These are phyloP conservation scores for Echinometra lucunter DNA, from an alignment of 53 echinoderm and acorn worm genomes.

Conservation along the genomic window DNA sequence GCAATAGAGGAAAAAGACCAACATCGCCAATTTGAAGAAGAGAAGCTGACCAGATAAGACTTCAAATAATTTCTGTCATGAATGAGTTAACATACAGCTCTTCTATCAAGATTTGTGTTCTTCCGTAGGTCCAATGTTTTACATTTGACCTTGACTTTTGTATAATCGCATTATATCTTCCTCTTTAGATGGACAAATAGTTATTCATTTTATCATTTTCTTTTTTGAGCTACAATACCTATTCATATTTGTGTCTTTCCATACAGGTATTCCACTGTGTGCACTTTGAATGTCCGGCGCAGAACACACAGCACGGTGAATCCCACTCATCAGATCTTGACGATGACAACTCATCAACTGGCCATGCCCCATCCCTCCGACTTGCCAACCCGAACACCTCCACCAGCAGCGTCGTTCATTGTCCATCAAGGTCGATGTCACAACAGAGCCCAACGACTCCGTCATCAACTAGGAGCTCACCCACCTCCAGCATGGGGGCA, in stretches of 20 bases:
- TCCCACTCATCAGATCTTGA: slow-evolving; percentile 48
- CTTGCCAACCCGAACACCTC: background rate
- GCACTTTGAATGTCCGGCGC: slow-evolving; percentile 98
- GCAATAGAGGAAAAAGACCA: too few species aligned
- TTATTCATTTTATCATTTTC: too few species aligned
- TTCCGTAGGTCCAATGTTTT: too few species aligned
- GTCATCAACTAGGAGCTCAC: slow-evolving; percentile 57
- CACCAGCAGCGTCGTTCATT: background rate
- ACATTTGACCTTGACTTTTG: background rate
- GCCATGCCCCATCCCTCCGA: slow-evolving; percentile 9
- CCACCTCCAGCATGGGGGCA: slow-evolving; percentile 51
- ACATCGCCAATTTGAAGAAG: too few species aligned
- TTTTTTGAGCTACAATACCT: too few species aligned
- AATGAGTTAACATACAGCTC: too few species aligned
- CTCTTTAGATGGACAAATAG: too few species aligned
- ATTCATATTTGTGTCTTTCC: background rate
- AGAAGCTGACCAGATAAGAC: too few species aligned
- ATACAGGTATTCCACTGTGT: slow-evolving; percentile 98
- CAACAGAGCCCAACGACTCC: slow-evolving; percentile 57
- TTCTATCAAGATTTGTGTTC: too few species aligned
- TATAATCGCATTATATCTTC: too few species aligned
- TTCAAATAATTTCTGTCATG: too few species aligned
- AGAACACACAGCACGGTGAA: slow-evolving; percentile 49
- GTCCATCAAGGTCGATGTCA: slow-evolving; percentile 1
- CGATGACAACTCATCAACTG: slow-evolving; percentile 22